Evolutionary conservation across 2,113 vertebrate species (phyloP), one percentile per base, ranked within the genome.

Genomic region (Pedionomus torquatus): DNA sequence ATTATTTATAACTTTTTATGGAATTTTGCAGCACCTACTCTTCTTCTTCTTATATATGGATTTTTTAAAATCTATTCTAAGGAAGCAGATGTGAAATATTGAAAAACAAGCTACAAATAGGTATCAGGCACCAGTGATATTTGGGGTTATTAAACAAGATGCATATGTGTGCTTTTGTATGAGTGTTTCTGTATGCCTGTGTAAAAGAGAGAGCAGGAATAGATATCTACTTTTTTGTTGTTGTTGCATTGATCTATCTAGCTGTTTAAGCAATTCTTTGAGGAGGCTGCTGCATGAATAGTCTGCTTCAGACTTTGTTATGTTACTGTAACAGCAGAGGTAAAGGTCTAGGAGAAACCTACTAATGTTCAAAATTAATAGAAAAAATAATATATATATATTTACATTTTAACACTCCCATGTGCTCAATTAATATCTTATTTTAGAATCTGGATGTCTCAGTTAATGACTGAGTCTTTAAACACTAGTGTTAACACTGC

Each of bases 341-440:
- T 71, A 76, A 95, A 83, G 37, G 37, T 93, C 51, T 82, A 69
- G 57, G 33, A 93, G 37, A 87, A 95, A 95, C 90, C 13, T 88
- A 85, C 48, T 64, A 75, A 70, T 74, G 24, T 37, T 95, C 78
- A 96, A 88, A 96, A 93, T 58, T 69, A 79, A 52, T 80, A 93
- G 35, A 18, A 89, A n/a, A n/a, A n/a, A n/a, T n/a, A n/a, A n/a
- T n/a, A n/a, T n/a, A n/a, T n/a, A n/a, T 58, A 33, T 69, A 17
- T 52, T 30, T 52, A 93, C 25, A 68, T 78, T 90, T 91, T 88
- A 94, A 80, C 30, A 88, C 5, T 82, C 83, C 81, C 19, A 2
- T 75, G 49, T 86, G 66, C 66, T 97, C 63, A 92, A 55, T 97
- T 95, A 97, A 69, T 93, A 63, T 16, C 35, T 91, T 81, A 46